A percentile compares a stretch with the other conserved stretches of the same genome.
phyloP scores from a whole-genome alignment of 2,797 vertebrate species.

The Enteromius unitaeniatus region DNA sequence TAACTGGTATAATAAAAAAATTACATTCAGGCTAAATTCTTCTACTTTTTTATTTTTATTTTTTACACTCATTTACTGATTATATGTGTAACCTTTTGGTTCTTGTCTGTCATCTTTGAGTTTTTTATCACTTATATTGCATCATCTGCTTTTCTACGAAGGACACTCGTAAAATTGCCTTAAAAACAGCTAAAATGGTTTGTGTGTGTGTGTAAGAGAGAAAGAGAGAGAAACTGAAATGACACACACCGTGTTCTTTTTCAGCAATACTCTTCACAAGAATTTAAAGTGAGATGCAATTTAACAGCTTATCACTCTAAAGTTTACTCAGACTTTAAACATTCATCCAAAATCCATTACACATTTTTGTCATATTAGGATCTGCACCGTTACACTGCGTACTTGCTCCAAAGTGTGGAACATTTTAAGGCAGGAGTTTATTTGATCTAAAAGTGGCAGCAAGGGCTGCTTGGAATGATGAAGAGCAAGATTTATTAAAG shows the following conservation, averaged over 20 bases:
- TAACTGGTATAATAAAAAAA: neutral
- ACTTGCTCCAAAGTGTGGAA: neutral
- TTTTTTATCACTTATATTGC: neutral
- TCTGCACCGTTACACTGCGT: constrained; percentile 10
- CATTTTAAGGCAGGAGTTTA: constrained; percentile 7
- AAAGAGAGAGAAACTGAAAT: constrained; percentile 6
- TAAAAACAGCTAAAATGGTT: neutral
- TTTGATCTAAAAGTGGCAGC: constrained; percentile 30
- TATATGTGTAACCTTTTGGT: neutral
- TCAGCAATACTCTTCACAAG: neutral
- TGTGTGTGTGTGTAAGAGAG: neutral
- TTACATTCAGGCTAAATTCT: neutral
- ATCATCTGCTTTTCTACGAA: neutral
- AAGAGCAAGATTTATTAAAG: constrained; percentile 28
- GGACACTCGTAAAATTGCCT: neutral
- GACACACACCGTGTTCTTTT: constrained; percentile 11
- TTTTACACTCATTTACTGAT: neutral
- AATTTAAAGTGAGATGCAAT: neutral
- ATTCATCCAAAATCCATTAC: neutral
- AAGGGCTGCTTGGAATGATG: neutral
- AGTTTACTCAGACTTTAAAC: constrained; percentile 17
- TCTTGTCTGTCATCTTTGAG: neutral
- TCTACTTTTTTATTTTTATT: neutral
- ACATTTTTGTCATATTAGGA: constrained; percentile 37
- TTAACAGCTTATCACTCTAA: neutral